A percentile compares a stretch with the other conserved stretches of the same genome.
phyloP scores from a whole-genome alignment of 2,888 invertebrate species.

The Pristionchus exspectatus region DNA sequence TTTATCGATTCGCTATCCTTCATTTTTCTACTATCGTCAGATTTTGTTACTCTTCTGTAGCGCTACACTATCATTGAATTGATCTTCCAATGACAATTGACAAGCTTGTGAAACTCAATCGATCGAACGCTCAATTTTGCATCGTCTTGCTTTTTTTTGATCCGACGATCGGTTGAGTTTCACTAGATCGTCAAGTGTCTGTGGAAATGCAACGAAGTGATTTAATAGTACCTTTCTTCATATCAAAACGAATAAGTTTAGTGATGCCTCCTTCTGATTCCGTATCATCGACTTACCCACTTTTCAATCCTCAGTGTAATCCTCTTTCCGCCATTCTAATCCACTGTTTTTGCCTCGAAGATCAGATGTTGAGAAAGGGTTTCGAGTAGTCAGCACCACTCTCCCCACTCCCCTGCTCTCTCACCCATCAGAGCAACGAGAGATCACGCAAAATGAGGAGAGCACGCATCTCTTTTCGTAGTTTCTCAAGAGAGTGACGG shows the following conservation, averaged over 20 bases:
- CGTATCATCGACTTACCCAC: not conserved
- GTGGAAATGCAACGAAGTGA: not conserved
- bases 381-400: not conserved
- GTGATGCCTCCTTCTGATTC: not conserved
- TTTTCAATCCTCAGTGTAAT: not conserved
- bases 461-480: not conserved
- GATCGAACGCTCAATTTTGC: too few relatives aligned
- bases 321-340: conserved; percentile 12
- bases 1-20: not conserved
- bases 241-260: not conserved
- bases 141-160: not conserved
- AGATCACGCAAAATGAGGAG: not conserved
- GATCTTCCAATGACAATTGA: too few relatives aligned
- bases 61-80: too few relatives aligned
- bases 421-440: not conserved
- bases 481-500: conserved; percentile 1
- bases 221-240: not conserved
- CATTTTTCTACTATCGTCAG: not conserved
- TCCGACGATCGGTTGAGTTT: not conserved
- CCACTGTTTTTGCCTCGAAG: not conserved
- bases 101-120: not conserved
- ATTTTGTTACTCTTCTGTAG: not conserved
- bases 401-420: not conserved
- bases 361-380: not conserved
- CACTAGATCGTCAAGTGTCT: not conserved